Conservation (phyloP, 2,797 vertebrate species). For the Schizopygopsis malacanthus region DNA sequence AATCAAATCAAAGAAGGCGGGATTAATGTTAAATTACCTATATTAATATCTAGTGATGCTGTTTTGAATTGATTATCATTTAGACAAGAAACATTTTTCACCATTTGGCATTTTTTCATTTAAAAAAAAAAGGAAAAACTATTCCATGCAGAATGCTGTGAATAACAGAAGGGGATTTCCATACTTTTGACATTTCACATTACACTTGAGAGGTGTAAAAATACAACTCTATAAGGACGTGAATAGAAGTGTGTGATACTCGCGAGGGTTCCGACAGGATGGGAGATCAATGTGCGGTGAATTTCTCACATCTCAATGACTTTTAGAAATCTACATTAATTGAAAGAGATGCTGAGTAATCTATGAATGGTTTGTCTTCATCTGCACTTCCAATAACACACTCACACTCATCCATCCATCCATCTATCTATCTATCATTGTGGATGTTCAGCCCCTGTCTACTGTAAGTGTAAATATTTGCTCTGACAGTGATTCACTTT, state of each 20-base stretch:
- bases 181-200: not conserved
- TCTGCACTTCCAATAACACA: not conserved
- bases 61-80: not conserved
- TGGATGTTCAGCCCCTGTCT: not conserved
- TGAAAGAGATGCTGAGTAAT: not conserved
- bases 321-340: not conserved
- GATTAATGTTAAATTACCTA: too few relatives aligned
- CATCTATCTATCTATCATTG: not conserved
- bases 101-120: not conserved
- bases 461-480: not conserved
- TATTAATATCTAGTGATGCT: not conserved
- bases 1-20: not conserved
- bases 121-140: not conserved
- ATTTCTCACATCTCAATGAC: not conserved
- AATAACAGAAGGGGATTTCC: not conserved
- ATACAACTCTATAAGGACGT: not conserved
- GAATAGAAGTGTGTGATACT: slow-evolving; percentile 14
- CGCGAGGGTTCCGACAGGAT: not conserved
- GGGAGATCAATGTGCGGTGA: not conserved
- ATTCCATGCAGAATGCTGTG: not conserved
- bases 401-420: not conserved
- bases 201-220: not conserved
- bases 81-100: not conserved
- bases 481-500: not conserved
- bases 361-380: slow-evolving; percentile 19